phyloP scores from a whole-genome alignment of 2,888 invertebrate species.

The Rotaria socialis region DNA sequence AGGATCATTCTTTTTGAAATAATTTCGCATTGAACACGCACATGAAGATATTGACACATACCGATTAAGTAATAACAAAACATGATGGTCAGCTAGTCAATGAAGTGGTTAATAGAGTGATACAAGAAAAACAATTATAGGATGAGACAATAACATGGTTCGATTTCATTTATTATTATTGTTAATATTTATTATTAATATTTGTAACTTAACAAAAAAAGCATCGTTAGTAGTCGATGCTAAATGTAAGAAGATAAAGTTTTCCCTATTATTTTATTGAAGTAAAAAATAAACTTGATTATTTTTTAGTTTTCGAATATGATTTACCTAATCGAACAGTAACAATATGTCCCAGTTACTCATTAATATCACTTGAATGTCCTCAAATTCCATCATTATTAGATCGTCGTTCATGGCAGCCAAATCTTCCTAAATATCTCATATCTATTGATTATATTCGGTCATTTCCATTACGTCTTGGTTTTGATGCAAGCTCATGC shows the following conservation, averaged over 20 bases:
- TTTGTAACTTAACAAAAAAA: background rate
- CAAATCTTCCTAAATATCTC: background rate
- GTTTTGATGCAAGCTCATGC: background rate
- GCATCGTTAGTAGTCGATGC: background rate
- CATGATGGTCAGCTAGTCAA: background rate
- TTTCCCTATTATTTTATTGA: background rate
- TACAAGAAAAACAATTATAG: background rate
- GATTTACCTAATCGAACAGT: slow-evolving; percentile 34
- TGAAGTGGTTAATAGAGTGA: background rate
- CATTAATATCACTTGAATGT: slow-evolving; percentile 4
- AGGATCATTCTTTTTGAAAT: background rate
- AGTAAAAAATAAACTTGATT: background rate
- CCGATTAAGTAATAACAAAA: background rate
- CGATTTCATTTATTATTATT: background rate
- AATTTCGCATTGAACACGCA: background rate
- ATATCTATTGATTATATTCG: slow-evolving; percentile 28
- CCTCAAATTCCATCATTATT: background rate
- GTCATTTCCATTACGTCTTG: background rate
- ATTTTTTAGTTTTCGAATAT: slow-evolving; percentile 19
- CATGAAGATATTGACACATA: background rate
- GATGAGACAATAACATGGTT: background rate
- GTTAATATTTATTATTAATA: background rate
- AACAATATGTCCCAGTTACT: slow-evolving; percentile 23
- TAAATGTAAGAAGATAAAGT: background rate
- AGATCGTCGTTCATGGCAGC: background rate